phyloP scores from a whole-genome alignment of 2,797 vertebrate species.

The Diglossa cyanea region DNA sequence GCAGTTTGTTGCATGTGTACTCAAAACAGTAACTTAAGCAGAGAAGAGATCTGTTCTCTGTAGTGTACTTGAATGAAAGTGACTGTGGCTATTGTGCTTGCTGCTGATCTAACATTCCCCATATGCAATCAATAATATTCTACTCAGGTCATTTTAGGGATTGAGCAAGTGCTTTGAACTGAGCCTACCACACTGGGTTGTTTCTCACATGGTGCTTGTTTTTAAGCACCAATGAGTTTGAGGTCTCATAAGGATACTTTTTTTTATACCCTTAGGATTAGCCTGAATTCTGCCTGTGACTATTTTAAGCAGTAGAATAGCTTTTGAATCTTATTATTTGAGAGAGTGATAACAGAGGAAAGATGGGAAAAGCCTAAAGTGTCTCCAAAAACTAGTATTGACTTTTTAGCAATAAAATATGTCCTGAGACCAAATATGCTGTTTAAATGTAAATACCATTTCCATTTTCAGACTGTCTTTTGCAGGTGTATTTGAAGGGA shows the following conservation, averaged over 20 bases:
- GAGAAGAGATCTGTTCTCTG: not conserved
- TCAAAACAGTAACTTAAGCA: not conserved
- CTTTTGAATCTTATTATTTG: constrained; percentile 29
- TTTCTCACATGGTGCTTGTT: not conserved
- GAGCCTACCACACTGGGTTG: not conserved
- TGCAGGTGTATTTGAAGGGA: constrained; percentile 37
- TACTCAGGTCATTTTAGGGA: not conserved
- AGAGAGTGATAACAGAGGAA: not conserved
- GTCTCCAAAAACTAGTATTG: constrained; percentile 38
- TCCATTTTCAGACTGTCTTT: constrained; percentile 46
- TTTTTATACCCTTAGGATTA: constrained; percentile 29
- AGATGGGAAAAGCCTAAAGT: constrained; percentile 7
- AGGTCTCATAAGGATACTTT: not conserved
- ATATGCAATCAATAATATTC: not conserved
- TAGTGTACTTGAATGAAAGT: not conserved
- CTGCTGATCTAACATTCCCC: not conserved
- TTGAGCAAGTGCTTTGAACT: not conserved
- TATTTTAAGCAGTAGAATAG: constrained; percentile 21
- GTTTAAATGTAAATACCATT: constrained; percentile 61
- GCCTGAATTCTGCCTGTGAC: constrained; percentile 35
- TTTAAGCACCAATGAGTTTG: not conserved
- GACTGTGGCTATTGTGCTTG: not conserved
- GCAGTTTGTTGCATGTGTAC: not conserved
- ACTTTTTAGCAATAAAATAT: constrained; percentile 42
- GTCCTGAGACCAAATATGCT: constrained; percentile 13